Conservation (phyloP, 2,113 vertebrate species). For the Cyanoliseus patagonus region DNA sequence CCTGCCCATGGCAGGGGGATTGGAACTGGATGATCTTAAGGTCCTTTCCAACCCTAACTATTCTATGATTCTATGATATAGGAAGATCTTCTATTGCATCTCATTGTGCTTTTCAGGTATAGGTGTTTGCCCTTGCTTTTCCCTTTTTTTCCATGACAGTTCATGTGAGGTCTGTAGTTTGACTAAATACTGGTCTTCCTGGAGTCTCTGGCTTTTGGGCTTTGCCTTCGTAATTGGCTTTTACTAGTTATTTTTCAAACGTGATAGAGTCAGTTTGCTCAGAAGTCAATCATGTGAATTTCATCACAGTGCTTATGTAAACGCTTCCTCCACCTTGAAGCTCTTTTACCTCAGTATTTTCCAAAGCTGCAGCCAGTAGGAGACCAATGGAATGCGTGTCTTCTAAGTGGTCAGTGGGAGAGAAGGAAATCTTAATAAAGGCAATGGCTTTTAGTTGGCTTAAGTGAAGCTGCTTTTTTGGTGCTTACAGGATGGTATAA, state of each 20-base stretch:
- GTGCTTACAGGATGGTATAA: not conserved
- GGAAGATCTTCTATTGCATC: constrained; percentile 5
- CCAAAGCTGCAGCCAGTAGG: not conserved
- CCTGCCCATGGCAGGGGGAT: too few relatives aligned
- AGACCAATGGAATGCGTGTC: not conserved
- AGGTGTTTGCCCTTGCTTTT: constrained; percentile 37
- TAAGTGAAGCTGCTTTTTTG: not conserved
- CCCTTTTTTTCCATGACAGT: not conserved
- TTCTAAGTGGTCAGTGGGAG: not conserved
- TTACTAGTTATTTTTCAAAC: constrained; percentile 19
- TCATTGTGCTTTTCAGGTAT: constrained; percentile 41
- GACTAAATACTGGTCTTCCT: not conserved
- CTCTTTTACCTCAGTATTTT: not conserved
- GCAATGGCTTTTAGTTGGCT: not conserved
- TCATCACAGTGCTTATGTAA: not conserved
- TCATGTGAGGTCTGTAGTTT: constrained; percentile 24
- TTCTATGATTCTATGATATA: not conserved
- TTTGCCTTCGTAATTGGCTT: constrained; percentile 22
- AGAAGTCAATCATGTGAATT: constrained; percentile 8
- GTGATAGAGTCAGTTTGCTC: not conserved
- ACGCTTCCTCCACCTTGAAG: not conserved
- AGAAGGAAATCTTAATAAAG: not conserved
- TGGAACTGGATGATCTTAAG: too few relatives aligned
- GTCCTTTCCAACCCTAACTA: too few relatives aligned
- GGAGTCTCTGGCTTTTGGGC: not conserved